A percentile compares a stretch with the other conserved stretches of the same genome.
Conservation (phyloP, 2,888 invertebrate species). For the Oasisia sp. region DNA sequence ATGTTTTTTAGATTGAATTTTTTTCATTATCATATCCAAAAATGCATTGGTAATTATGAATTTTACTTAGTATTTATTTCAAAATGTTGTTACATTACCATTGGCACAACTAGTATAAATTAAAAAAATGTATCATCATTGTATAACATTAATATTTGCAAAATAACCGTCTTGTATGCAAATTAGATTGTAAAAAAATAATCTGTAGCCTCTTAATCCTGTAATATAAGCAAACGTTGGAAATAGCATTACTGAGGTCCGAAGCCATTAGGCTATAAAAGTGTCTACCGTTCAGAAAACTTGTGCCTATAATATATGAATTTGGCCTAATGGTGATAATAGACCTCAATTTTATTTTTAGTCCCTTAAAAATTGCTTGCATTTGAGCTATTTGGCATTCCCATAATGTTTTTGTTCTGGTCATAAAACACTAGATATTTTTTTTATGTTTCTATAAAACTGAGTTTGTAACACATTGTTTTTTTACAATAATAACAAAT, state of each 20-base stretch:
- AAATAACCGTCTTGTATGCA: not conserved
- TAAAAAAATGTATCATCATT: not conserved
- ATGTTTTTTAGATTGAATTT: too few relatives aligned
- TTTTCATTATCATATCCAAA: not conserved
- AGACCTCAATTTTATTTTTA: not conserved
- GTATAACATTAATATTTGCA: not conserved
- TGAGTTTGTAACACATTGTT: not conserved
- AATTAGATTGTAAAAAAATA: not conserved
- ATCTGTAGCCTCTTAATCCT: constrained; percentile 64
- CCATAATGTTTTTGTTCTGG: not conserved
- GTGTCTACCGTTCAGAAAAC: not conserved
- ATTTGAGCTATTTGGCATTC: not conserved
- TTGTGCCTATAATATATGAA: not conserved
- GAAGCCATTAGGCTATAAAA: not conserved
- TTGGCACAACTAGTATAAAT: not conserved
- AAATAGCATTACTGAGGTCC: not conserved
- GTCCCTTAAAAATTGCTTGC: not conserved
- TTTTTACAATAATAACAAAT: not conserved
- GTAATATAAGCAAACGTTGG: constrained; percentile 80
- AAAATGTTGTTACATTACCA: not conserved
- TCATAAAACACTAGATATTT: not conserved
- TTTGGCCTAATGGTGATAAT: not conserved
- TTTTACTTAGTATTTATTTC: not conserved
- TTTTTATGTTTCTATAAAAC: not conserved
- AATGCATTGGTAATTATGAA: not conserved